Evolutionary conservation across 2,888 invertebrate genomes (phyloP).

Genomic region (Clistopyga incitator): DNA sequence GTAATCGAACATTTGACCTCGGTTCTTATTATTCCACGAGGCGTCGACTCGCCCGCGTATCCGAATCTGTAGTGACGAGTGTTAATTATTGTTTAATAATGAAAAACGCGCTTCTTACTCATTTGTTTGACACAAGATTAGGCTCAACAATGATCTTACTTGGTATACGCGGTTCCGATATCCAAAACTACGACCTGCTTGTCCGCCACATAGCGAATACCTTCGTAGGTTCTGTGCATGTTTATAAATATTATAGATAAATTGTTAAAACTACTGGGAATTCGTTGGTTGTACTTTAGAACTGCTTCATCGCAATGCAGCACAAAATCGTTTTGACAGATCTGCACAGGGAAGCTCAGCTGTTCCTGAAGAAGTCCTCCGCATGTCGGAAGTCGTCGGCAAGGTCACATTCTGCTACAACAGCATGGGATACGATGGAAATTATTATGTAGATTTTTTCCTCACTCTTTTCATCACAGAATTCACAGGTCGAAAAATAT

Average conservation of each 20-base stretch:
- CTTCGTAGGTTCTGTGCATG: constrained; percentile 92
- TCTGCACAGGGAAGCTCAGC: constrained; percentile 10
- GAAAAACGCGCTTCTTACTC: constrained; percentile 14
- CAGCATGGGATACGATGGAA: background rate
- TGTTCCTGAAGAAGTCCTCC: background rate
- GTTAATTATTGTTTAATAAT: constrained; percentile 2
- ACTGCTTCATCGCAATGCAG: constrained; percentile 20
- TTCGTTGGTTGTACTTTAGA: background rate
- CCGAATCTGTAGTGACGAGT: constrained; percentile 89
- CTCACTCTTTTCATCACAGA: no score
- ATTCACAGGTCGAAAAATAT: no score
- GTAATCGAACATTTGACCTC: constrained; percentile 89
- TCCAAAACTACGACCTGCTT: constrained; percentile 96
- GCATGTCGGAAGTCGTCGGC: background rate
- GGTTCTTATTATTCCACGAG: constrained; percentile 94
- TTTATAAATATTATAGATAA: constrained; percentile 64
- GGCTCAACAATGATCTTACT: constrained; percentile 86
- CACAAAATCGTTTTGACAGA: constrained; percentile 24
- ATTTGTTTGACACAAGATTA: constrained; percentile 1
- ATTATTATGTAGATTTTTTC: background rate
- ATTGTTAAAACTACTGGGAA: constrained; percentile 7
- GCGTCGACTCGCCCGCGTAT: constrained; percentile 95
- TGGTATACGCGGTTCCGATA: constrained; percentile 95
- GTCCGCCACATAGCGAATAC: constrained; percentile 91
- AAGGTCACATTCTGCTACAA: background rate